phyloP scores from a whole-genome alignment of 2,797 vertebrate genomes.

The Garrulus glandarius region DNA sequence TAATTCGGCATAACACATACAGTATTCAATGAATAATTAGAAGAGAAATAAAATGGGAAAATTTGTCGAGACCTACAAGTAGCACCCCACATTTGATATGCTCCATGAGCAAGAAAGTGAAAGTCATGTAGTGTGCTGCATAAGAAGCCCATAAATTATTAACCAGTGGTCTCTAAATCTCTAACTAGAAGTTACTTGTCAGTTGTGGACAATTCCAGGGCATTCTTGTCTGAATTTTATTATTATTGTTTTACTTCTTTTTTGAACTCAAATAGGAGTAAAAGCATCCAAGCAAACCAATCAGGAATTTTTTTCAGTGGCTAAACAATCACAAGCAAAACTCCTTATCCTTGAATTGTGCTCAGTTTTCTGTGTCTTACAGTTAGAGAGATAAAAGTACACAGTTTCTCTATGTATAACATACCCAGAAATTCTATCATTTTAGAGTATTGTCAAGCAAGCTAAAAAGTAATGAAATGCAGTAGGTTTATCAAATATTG shows the following conservation, averaged over 20 bases:
- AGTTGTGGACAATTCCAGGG: background rate
- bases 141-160: conserved; percentile 38
- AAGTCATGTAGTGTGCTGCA: background rate
- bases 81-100: background rate
- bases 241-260: background rate
- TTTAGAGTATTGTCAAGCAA: conserved; percentile 6
- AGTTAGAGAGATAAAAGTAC: background rate
- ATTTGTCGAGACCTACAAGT: background rate
- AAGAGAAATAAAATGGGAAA: background rate
- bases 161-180: background rate
- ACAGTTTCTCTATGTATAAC: background rate
- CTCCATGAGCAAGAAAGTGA: conserved; percentile 14
- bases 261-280: background rate
- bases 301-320: conserved; percentile 37
- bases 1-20: background rate
- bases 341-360: background rate
- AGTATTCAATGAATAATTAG: background rate
- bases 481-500: background rate
- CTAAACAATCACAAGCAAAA: conserved; percentile 49
- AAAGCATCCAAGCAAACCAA: background rate
- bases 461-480: background rate
- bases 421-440: background rate
- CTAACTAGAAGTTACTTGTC: background rate
- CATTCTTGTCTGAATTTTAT: background rate
- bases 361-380: conserved; percentile 23